A percentile compares a stretch with the other conserved stretches of the same genome.
Evolutionary conservation across 2,797 vertebrate species (phyloP).

Genomic region (Mormyrops attenuatus): DNA sequence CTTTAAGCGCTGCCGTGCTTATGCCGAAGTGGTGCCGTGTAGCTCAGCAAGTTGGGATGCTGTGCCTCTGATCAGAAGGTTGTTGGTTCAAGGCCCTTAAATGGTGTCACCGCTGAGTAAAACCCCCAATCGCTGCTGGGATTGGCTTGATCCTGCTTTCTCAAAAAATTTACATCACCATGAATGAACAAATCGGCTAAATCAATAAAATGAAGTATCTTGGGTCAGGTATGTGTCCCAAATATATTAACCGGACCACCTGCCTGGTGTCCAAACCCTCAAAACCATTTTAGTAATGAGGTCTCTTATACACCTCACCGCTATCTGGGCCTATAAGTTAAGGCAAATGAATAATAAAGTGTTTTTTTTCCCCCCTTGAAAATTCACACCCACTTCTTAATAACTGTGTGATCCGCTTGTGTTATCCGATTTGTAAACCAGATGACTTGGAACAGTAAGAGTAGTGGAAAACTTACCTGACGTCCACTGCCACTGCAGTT

Average conservation of each 20-base stretch:
- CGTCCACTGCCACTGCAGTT: not conserved
- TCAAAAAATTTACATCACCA: not conserved
- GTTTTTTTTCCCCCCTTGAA: not conserved
- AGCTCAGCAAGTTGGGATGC: not conserved
- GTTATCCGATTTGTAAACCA: constrained; percentile 15
- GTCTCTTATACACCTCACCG: not conserved
- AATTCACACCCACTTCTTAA: constrained; percentile 9
- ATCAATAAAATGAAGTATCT: not conserved
- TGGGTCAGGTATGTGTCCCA: not conserved
- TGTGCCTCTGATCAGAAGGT: not conserved
- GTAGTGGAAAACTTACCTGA: constrained; percentile 7
- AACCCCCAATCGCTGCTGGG: not conserved
- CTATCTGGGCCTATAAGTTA: not conserved
- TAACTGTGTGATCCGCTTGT: not conserved
- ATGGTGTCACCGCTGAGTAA: not conserved
- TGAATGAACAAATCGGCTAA: not conserved
- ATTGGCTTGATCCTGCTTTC: not conserved
- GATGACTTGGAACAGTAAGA: constrained; percentile 10
- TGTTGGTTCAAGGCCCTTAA: not conserved
- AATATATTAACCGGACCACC: not conserved
- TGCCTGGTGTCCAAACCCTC: not conserved
- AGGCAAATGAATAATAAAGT: constrained; percentile 5
- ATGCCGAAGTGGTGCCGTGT: not conserved
- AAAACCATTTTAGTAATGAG: not conserved
- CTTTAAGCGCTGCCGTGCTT: not conserved